phyloP scores from a whole-genome alignment of 2,797 vertebrate genomes.

The Knipowitschia caucasica region DNA sequence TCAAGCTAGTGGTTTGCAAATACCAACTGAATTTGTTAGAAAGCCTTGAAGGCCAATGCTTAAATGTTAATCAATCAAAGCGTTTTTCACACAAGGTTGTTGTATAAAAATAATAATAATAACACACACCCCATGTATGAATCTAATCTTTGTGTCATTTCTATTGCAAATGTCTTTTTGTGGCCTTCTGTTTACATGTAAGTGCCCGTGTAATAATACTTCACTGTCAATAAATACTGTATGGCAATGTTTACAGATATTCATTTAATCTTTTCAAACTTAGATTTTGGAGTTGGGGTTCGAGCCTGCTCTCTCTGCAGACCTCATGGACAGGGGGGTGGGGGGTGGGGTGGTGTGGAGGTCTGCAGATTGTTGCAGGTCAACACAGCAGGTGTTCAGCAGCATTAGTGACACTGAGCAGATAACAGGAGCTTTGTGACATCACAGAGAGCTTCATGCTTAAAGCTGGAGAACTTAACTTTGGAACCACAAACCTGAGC shows the following conservation, averaged over 20 bases:
- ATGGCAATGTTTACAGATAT: constrained; percentile 8
- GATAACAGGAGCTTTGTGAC: constrained; percentile 36
- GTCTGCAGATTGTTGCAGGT: constrained; percentile 27
- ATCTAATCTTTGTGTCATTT: background rate
- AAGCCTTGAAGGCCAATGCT: too few species aligned
- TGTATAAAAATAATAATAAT: too few species aligned
- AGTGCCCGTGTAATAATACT: constrained; percentile 60
- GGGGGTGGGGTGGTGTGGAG: constrained; percentile 16
- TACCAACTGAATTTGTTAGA: too few species aligned
- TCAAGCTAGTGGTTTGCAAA: too few species aligned
- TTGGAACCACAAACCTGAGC: too few species aligned
- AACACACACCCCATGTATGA: too few species aligned
- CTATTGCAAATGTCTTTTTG: constrained; percentile 10
- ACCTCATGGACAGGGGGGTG: background rate
- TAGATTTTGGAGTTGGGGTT: background rate
- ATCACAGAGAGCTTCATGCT: constrained; percentile 20
- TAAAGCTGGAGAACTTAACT: background rate
- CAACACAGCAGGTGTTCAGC: constrained; percentile 56
- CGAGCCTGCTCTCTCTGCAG: background rate
- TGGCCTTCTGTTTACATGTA: constrained; percentile 60
- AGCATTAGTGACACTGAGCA: constrained; percentile 61
- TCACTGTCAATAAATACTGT: constrained; percentile 45
- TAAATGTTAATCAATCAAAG: too few species aligned
- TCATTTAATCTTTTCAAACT: background rate
- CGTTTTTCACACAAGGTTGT: too few species aligned